phyloP scores from a whole-genome alignment of 2,888 invertebrate genomes.

The Drosophila demipolita region DNA sequence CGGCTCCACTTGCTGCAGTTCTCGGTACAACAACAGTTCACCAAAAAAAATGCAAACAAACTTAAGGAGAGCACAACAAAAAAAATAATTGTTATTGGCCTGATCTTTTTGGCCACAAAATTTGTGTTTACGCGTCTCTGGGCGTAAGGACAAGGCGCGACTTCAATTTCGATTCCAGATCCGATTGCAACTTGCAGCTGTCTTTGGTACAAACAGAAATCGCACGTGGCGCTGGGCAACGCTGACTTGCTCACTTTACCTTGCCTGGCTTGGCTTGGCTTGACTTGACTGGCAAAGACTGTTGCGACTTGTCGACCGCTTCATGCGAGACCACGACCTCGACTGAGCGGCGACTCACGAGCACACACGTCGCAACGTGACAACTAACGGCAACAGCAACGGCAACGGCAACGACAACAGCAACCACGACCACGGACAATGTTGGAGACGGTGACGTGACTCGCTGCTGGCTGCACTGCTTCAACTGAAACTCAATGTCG shows the following conservation, averaged over 20 bases:
- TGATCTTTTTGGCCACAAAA: conserved; percentile 34
- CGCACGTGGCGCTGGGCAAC: conserved; percentile 41
- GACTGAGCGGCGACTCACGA: conserved; percentile 56
- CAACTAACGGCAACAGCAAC: conserved; percentile 29
- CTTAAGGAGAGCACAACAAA: conserved; percentile 36
- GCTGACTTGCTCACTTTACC: conserved; percentile 24
- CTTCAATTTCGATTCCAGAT: not conserved
- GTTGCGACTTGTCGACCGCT: conserved; percentile 59
- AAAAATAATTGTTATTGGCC: conserved; percentile 23
- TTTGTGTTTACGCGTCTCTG: conserved; percentile 37
- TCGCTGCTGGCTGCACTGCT: conserved; percentile 58
- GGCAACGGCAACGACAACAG: conserved; percentile 27
- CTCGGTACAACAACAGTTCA: conserved; percentile 22
- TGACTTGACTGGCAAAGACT: not conserved
- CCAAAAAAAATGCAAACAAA: conserved; percentile 14
- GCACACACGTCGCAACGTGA: conserved; percentile 19
- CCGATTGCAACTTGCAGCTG: conserved; percentile 22
- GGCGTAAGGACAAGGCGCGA: conserved; percentile 17
- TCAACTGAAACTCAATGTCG: conserved; percentile 42
- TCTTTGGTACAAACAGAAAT: conserved; percentile 9
- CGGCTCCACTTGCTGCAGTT: conserved; percentile 18
- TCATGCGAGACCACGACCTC: conserved; percentile 70
- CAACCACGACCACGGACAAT: conserved; percentile 61
- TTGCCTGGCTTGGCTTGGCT: conserved; percentile 11
- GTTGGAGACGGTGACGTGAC: conserved; percentile 47